Base-by-base conservation (phyloP, 2,888 invertebrate species). In the Pteria penguin region DNA sequence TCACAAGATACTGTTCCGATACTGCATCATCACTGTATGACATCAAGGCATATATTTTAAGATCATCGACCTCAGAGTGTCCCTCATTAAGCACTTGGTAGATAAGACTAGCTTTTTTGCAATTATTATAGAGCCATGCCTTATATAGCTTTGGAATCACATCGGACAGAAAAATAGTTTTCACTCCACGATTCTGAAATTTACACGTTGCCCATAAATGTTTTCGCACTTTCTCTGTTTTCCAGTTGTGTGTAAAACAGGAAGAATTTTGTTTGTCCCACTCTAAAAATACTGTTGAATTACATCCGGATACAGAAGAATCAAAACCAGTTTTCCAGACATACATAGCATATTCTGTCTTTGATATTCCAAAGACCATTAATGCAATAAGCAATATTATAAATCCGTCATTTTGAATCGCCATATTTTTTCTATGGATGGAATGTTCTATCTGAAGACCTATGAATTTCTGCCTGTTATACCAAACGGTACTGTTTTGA, bases 181-280 rank as follows among this genome's bases (percentile, higher is more conserved):
- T 65, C 2, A 85, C 58, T 60, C 80, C 79, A 45, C 83, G 67
- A 27, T 82, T 81, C 1, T 65, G 58, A 3, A 78, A 2, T 24
- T 82, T 83, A 58, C 83, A 83, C 4, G 83, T 83, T 5, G 63
- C 66, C 84, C 84, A 84, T 8, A 84, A 68, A 82, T 83, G 83
- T 22, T 76, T 62, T 45, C 84, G 70, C 62, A 81, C 83, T 8
- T 27, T 71, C 3, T 29, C 70, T 1, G 79, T 79, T 61, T 82
- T 75, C 84, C 84, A 84, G 0, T 77, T 80, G 55, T 84, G 84
- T 0, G 82, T 81, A 63, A 83, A 84, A 55, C 84, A 84, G 3
- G 45, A 31, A 5, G 54, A 24, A 26, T 66, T 55, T 8, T 78
- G 61, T 14, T 70, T 61, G 68, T 83, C 36, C 83, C 83, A 83